Conservation (phyloP, 2,113 vertebrate genomes). For the Rhinopomastus cyanomelas region DNA sequence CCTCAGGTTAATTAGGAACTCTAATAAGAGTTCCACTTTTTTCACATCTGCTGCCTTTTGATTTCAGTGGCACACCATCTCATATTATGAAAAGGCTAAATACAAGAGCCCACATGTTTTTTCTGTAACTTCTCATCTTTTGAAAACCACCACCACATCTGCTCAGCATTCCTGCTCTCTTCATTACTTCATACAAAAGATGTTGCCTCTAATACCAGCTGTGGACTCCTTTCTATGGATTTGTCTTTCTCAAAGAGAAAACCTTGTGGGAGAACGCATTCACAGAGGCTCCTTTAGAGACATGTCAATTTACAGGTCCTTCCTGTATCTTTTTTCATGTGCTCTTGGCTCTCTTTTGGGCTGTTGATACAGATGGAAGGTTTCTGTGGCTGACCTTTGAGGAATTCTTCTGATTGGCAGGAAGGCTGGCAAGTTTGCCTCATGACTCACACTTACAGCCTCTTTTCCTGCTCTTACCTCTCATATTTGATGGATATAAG, state of each 20-base stretch:
- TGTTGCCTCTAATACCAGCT: background rate
- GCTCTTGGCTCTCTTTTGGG: background rate
- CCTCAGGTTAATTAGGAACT: background rate
- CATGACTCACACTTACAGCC: background rate
- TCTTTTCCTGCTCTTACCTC: background rate
- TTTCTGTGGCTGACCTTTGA: constrained; percentile 26
- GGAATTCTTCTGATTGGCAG: background rate
- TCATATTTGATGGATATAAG: background rate
- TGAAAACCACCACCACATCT: background rate
- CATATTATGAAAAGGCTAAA: background rate
- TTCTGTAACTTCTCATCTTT: background rate
- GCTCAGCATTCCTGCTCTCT: background rate
- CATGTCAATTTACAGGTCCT: background rate
- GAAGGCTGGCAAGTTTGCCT: background rate
- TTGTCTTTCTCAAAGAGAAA: background rate
- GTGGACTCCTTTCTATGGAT: background rate
- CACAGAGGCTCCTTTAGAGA: background rate
- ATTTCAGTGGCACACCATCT: background rate
- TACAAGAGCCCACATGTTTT: background rate
- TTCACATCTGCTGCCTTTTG: background rate
- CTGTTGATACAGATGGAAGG: constrained; percentile 10
- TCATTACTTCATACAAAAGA: background rate
- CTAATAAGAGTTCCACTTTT: background rate
- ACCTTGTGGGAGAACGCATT: background rate
- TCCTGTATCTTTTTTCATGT: background rate